Base-by-base conservation (phyloP, 2,113 vertebrate species). In the Centropus unirufus region DNA sequence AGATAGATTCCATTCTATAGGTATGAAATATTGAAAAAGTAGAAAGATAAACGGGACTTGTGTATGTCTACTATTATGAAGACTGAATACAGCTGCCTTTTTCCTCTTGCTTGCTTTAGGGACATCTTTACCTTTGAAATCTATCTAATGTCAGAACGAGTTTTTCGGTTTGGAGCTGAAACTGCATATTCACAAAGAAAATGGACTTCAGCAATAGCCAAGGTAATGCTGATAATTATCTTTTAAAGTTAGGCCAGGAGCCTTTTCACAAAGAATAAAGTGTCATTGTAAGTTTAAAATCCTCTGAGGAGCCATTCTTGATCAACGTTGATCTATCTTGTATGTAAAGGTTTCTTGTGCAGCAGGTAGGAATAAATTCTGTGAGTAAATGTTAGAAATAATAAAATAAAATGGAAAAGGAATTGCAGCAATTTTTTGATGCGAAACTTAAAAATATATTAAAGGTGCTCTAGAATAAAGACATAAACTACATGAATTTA, bases 101-200 rank as follows among this genome's bases (percentile, higher is more conserved):
- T 94, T 90, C 22, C 11, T 96, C 30, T 77, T 93, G 15, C 29
- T 81, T 97, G 42, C 93, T 97, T 54, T 97, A 99, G 99, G 98
- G 98, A 99, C 40, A 96, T 99, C 97, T 99, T 99, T 96, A 98
- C 98, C 39, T 98, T 99, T 97, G 99, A 99, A 98, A 98, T 99
- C 91, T 99, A 99, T 97, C 98, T 99, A 96, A 97, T 98, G 95
- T 98, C 98, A 32, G 99, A 99, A 95, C 98, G 98, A 73, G 97
- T 98, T 58, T 98, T 99, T 97, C 97, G 98, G 2, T 98, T 99
- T 87, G 99, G 99, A 80, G 98, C 98, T 13, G 98, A 99, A 97
- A 98, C 98, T 76, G 97, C 98, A 75, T 98, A 98, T 92, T 97
- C 98, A 59, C 99, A 99, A 91, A 98, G 97, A 79, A 99, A 99